These are phyloP conservation scores for Erinaceus europaeus DNA, from an alignment of 2,113 vertebrate species.

Conservation along the genomic window DNA sequence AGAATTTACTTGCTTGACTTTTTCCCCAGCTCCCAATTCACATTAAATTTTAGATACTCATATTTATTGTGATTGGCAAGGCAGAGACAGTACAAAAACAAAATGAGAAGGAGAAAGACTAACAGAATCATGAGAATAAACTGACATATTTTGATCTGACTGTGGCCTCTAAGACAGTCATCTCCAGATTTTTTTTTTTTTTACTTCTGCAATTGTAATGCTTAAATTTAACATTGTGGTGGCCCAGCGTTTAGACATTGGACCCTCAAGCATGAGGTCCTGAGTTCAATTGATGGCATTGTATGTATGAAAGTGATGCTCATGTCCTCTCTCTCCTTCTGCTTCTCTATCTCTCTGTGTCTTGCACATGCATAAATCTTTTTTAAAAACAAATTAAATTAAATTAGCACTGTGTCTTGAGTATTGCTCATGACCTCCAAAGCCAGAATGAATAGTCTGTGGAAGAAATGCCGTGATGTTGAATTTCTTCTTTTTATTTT, in stretches of 20 bases:
- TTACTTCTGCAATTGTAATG: not conserved
- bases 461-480: slow-evolving; percentile 21
- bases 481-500: not conserved
- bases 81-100: not conserved
- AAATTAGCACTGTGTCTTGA: not conserved
- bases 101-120: not conserved
- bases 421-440: not conserved
- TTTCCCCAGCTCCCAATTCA: not conserved
- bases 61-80: not conserved
- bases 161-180: not conserved
- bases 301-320: too few relatives aligned
- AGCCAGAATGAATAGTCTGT: not conserved
- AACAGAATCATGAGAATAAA: not conserved
- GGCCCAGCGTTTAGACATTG: too few relatives aligned
- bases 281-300: too few relatives aligned
- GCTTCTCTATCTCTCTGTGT: too few relatives aligned
- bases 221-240: not conserved
- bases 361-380: too few relatives aligned
- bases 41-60: not conserved
- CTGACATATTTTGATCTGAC: not conserved
- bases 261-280: too few relatives aligned
- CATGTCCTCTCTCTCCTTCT: too few relatives aligned
- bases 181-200: not conserved
- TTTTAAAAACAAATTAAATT: too few relatives aligned
- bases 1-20: not conserved